These are phyloP conservation scores for Stenurella melanura DNA, from an alignment of 2,888 invertebrate genomes.

Conservation along the genomic window DNA sequence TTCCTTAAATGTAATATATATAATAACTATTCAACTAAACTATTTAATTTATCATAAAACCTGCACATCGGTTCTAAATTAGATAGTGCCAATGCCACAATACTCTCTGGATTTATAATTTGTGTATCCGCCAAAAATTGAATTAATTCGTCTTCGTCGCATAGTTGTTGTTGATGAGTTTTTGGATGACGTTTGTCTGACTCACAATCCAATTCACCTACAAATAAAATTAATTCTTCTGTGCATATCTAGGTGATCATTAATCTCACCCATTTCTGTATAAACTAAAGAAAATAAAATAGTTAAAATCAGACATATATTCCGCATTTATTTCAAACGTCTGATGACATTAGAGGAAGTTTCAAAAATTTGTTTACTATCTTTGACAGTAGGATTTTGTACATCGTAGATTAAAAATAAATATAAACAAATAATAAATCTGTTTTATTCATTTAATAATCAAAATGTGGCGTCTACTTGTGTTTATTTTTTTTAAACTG, in stretches of 20 bases:
- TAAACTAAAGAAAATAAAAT: neutral
- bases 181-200: neutral
- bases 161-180: too few relatives aligned
- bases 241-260: neutral
- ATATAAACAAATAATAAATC: too few relatives aligned
- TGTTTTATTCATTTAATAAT: neutral
- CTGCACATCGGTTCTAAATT: conserved; percentile 70
- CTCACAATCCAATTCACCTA: neutral
- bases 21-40: neutral
- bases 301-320: neutral
- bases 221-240: neutral
- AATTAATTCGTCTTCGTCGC: conserved; percentile 73
- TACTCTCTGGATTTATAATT: conserved; percentile 75
- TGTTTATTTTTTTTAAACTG: conserved; percentile 16
- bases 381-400: too few relatives aligned
- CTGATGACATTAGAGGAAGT: neutral
- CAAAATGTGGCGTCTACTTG: conserved; percentile 20
- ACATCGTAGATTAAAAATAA: too few relatives aligned
- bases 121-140: conserved; percentile 74
- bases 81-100: conserved; percentile 72
- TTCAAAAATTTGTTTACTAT: conserved; percentile 17
- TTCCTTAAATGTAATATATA: conserved; percentile 60
- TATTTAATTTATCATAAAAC: conserved; percentile 55
- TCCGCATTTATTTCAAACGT: conserved; percentile 27
- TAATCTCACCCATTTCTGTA: conserved; percentile 23